phyloP scores from a whole-genome alignment of 2,113 vertebrate species.

The Vulpes vulpes region DNA sequence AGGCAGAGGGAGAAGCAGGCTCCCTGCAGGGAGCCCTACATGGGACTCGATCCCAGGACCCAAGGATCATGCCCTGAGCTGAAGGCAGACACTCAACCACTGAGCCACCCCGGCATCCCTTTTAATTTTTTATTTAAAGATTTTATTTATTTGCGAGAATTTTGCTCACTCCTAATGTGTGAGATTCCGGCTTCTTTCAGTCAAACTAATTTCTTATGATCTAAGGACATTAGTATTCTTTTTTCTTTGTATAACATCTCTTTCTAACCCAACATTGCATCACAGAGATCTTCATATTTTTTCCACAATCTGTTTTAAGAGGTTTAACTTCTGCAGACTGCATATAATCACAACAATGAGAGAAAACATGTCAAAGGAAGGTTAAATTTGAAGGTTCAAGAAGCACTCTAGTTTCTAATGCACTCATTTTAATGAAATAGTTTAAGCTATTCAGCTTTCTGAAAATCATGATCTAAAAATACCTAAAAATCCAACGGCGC shows the following conservation, averaged over 20 bases:
- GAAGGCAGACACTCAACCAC: too few species aligned
- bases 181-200: slow-evolving; percentile 7
- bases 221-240: background rate
- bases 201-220: background rate
- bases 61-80: too few species aligned
- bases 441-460: slow-evolving; percentile 32
- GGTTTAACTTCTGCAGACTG: background rate
- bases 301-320: slow-evolving; percentile 44
- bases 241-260: slow-evolving; percentile 22
- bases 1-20: too few species aligned
- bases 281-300: background rate
- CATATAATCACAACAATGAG: background rate
- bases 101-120: too few species aligned
- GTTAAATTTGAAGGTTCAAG: slow-evolving; percentile 34
- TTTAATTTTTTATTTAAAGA: too few species aligned
- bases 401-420: slow-evolving; percentile 34
- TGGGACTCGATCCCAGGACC: too few species aligned
- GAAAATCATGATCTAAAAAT: slow-evolving; percentile 65
- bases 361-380: slow-evolving; percentile 23
- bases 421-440: background rate
- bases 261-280: slow-evolving; percentile 28
- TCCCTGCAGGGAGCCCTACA: too few species aligned
- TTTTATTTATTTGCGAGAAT: too few species aligned
- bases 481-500: slow-evolving; percentile 82
- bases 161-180: background rate